Conservation (phyloP, 2,113 vertebrate genomes). For the Hassar affinis region DNA sequence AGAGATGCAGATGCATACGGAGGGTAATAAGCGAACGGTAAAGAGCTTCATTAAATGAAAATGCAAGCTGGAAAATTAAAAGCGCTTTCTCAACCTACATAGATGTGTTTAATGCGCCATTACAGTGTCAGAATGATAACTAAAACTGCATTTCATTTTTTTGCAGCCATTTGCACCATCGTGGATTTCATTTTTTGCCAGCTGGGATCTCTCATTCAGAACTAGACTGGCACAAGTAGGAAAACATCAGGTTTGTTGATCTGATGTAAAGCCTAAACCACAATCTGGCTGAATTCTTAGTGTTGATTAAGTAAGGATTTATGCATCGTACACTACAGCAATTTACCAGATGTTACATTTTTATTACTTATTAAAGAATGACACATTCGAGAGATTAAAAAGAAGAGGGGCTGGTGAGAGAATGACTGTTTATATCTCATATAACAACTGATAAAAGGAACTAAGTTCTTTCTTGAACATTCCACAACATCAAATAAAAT, state of each 20-base stretch:
- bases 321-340: neutral
- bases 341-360: no score
- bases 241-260: neutral
- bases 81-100: neutral
- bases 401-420: neutral
- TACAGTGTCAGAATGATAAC: neutral
- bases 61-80: neutral
- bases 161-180: neutral
- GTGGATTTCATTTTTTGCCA: neutral
- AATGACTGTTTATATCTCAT: neutral
- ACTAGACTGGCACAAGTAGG: neutral
- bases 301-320: neutral
- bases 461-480: neutral
- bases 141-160: neutral
- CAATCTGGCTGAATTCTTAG: neutral
- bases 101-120: neutral
- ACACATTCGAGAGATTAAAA: neutral
- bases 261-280: neutral
- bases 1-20: neutral
- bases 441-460: neutral
- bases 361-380: neutral
- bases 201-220: neutral
- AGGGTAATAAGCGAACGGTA: neutral
- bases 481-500: neutral
- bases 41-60: neutral